phyloP scores from a whole-genome alignment of 2,888 invertebrate genomes.

The Polydrusus tereticollis region DNA sequence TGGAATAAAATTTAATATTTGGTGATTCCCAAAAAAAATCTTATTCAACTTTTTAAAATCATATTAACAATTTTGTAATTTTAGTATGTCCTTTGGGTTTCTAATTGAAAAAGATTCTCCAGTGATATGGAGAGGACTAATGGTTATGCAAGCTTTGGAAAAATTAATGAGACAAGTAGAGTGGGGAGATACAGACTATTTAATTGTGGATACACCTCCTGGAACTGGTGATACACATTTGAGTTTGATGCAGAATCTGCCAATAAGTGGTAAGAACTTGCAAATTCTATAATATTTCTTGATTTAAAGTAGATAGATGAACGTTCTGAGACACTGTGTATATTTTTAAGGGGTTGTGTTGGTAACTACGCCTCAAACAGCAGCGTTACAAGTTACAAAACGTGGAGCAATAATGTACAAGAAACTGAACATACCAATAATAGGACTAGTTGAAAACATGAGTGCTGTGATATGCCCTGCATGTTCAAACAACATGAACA shows the following conservation, averaged over 20 bases:
- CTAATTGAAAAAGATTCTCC: conserved; percentile 87
- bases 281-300: no score
- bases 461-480: conserved; percentile 81
- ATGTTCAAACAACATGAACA: conserved; percentile 78
- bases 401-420: conserved; percentile 91
- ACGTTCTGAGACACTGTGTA: no score
- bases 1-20: neutral
- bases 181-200: conserved; percentile 90
- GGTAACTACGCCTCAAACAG: conserved; percentile 92
- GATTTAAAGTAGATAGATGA: no score
- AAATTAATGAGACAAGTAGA: conserved; percentile 86
- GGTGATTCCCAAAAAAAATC: conserved; percentile 6
- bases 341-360: conserved; percentile 79
- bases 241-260: conserved; percentile 90
- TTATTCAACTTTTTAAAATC: neutral
- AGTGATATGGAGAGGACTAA: conserved; percentile 94
- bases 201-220: conserved; percentile 95
- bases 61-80: conserved; percentile 49
- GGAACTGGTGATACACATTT: conserved; percentile 97
- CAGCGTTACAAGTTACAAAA: conserved; percentile 87
- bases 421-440: conserved; percentile 84
- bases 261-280: conserved; percentile 76
- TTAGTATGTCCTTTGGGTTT: conserved; percentile 95
- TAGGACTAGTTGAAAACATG: conserved; percentile 96
- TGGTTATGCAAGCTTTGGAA: conserved; percentile 96